A percentile compares a stretch with the other conserved stretches of the same genome.
Conservation (phyloP, 2,113 vertebrate genomes). For the Aptenodytes forsteri region DNA sequence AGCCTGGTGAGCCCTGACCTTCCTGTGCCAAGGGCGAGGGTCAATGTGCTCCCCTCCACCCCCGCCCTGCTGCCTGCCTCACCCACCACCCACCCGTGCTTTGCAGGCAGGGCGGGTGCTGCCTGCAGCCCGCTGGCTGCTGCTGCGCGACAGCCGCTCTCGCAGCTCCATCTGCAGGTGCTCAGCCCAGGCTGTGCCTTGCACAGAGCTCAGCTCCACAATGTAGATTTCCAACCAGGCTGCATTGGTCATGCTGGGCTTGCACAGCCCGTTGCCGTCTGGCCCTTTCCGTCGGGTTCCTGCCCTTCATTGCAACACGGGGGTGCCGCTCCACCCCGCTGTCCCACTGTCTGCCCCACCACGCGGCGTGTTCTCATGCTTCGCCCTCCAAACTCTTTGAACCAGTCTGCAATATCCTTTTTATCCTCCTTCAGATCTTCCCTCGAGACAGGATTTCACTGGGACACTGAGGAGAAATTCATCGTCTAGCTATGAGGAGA, state of each 20-base stretch:
- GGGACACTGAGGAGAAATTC: not conserved
- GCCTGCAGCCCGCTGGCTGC: not conserved
- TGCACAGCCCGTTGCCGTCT: not conserved
- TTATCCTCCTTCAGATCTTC: not conserved
- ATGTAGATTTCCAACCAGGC: accelerated
- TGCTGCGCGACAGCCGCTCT: not conserved
- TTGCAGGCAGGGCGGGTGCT: not conserved
- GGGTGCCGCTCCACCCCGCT: not conserved
- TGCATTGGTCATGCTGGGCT: not conserved
- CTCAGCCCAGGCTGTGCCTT: not conserved
- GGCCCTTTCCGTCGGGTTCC: not conserved
- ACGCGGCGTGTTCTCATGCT: not conserved
- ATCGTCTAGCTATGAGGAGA: not conserved
- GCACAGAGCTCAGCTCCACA: not conserved
- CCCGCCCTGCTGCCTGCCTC: not conserved
- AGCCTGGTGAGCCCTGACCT: not conserved
- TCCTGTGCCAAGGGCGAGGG: not conserved
- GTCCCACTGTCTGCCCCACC: not conserved
- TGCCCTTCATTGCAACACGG: not conserved
- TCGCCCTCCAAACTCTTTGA: not conserved
- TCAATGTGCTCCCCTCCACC: not conserved
- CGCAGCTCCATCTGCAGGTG: constrained; percentile 59
- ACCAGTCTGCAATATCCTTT: not conserved
- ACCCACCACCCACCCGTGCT: accelerated
- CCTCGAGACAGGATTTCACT: not conserved